Evolutionary conservation across 2,888 invertebrate species (phyloP), one percentile per base, ranked within the genome.

Genomic region (Leptothorax acervorum): DNA sequence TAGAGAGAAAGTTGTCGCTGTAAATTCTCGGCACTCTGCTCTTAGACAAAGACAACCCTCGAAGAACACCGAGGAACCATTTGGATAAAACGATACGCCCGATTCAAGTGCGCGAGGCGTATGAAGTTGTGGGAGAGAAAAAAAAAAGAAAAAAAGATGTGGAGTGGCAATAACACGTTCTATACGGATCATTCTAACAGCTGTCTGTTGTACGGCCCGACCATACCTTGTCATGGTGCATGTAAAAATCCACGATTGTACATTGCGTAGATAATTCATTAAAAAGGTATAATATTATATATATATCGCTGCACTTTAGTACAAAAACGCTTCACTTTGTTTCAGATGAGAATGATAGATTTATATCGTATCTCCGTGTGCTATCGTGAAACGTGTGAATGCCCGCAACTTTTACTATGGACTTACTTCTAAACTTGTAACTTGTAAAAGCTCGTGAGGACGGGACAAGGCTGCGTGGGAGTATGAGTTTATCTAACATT

Each of bases 271-370:
- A 87, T 92, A 93, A 93, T 92, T 92, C 90, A 92, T 92, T 92
- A 91, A 89, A 90, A 79, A 71, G 81, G 82, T 92, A 90, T 92
- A 89, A 92, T 92, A 90, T 91, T 93, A 93, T 78, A 78, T 51
- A 62, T 66, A 53, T 76, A 53, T 93, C 93, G 93, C 93, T 94
- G 94, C 94, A 94, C 94, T 94, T 94, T 94, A 94, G 94, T 94
- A 94, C 94, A 94, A 94, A 93, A 93, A 93, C 90, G 92, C 93
- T 94, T 93, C 89, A 92, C 92, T 92, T 93, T 92, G 90, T 92
- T 93, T 93, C 89, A 85, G 90, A 90, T 48, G 73, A 73, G 71
- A n/a, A 90, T 90, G 90, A 92, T 92, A 91, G 89, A 91, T 92
- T 94, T 92, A 90, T 92, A 91, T 92, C 91, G 90, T 92, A 88